Percentiles rank a stretch among this genome's conserved stretches.
phyloP scores from a whole-genome alignment of 2,888 invertebrate genomes.

The Plusia festucae region DNA sequence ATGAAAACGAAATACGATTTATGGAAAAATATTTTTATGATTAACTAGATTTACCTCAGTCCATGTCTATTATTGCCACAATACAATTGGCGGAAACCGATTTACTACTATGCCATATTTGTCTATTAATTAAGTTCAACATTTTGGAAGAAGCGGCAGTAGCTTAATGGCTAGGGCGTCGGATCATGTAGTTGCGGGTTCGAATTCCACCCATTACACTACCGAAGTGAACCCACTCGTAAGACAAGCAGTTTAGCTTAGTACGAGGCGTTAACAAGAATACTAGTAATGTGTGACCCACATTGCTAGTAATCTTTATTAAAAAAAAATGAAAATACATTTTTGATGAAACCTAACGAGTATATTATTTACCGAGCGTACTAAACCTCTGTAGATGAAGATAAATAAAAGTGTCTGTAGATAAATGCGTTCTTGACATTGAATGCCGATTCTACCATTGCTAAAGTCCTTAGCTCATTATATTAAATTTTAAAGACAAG shows the following conservation, averaged over 20 bases:
- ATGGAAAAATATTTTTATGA: slow-evolving; percentile 9
- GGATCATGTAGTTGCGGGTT: too few relatives aligned
- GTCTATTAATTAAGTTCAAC: too few relatives aligned
- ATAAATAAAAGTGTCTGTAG: not conserved
- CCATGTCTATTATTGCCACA: not conserved
- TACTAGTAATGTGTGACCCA: too few relatives aligned
- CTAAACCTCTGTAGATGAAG: slow-evolving; percentile 7
- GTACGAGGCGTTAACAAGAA: too few relatives aligned
- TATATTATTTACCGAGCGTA: not conserved
- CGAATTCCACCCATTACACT: too few relatives aligned
- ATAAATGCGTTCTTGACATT: slow-evolving; percentile 27
- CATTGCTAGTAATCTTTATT: too few relatives aligned
- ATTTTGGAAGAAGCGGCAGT: too few relatives aligned
- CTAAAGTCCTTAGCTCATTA: slow-evolving; percentile 17
- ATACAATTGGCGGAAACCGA: not conserved
- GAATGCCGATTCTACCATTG: slow-evolving; percentile 17
- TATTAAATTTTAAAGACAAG: slow-evolving; percentile 22
- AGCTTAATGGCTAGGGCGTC: too few relatives aligned
- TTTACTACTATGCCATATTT: too few relatives aligned
- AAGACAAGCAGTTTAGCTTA: too few relatives aligned
- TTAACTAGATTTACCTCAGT: not conserved
- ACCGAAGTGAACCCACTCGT: too few relatives aligned
- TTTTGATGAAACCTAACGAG: not conserved
- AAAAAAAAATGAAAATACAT: too few relatives aligned
- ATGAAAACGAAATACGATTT: slow-evolving; percentile 12